These are phyloP conservation scores for Caenorhabditis latens DNA, from an alignment of 1,140 invertebrate genomes.

Conservation along the genomic window DNA sequence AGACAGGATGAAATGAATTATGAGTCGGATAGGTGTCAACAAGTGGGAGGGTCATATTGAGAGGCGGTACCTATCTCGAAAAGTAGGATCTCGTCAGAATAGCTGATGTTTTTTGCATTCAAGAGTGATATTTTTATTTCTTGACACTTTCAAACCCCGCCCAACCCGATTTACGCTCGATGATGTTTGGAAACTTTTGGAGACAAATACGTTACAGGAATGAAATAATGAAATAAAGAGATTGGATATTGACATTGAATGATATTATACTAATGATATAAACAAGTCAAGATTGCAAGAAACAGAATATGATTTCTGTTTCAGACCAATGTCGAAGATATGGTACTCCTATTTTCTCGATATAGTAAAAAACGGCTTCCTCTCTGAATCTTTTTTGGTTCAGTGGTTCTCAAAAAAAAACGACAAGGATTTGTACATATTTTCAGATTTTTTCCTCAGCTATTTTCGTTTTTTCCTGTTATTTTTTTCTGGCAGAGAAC, in stretches of 20 bases:
- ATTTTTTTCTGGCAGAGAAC: neutral
- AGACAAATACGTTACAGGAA: no score
- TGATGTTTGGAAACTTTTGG: neutral
- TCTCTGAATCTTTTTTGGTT: neutral
- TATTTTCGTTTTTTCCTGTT: neutral
- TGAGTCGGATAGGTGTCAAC: constrained; percentile 25
- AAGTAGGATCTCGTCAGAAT: neutral
- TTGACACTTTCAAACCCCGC: neutral
- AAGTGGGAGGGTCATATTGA: constrained; percentile 11
- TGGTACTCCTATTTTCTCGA: neutral
- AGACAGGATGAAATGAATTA: constrained; percentile 34
- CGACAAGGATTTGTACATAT: constrained; percentile 20
- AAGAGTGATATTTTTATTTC: constrained; percentile 35
- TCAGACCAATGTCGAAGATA: no score
- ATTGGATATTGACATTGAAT: no score
- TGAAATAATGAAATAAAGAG: no score
- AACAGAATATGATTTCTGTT: neutral
- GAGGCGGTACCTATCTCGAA: constrained; percentile 18
- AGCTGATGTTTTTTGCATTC: constrained; percentile 42
- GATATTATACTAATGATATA: neutral
- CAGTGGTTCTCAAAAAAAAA: neutral
- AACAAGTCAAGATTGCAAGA: neutral
- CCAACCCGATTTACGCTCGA: neutral
- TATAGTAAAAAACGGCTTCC: neutral
- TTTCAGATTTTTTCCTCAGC: constrained; percentile 3